phyloP scores from a whole-genome alignment of 2,888 invertebrate genomes.

The Pterobdella sp. region DNA sequence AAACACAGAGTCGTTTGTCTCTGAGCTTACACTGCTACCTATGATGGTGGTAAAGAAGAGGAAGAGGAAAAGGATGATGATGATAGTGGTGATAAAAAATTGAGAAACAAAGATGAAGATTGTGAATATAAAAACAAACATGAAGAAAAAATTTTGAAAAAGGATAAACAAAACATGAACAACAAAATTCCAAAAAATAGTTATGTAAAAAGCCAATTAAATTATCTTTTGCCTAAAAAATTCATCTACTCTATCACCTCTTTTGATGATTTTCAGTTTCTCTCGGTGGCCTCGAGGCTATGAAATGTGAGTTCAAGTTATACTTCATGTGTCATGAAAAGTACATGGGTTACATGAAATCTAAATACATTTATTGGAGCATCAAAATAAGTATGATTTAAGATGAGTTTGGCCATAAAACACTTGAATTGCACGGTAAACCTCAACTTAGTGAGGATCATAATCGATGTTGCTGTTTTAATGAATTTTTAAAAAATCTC shows the following conservation, averaged over 20 bases:
- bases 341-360: too few relatives aligned
- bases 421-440: too few relatives aligned
- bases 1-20: constrained; percentile 3
- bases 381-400: too few relatives aligned
- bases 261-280: not conserved
- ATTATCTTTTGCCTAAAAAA: too few relatives aligned
- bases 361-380: too few relatives aligned
- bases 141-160: not conserved
- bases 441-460: too few relatives aligned
- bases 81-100: not conserved
- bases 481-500: too few relatives aligned
- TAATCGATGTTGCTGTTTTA: too few relatives aligned
- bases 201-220: too few relatives aligned
- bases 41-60: not conserved
- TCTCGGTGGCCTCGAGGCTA: not conserved
- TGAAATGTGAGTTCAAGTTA: not conserved
- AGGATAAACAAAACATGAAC: not conserved
- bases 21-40: not conserved
- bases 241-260: not conserved
- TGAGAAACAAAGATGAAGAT: not conserved
- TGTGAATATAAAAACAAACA: not conserved
- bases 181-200: not conserved
- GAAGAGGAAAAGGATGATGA: not conserved
- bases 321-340: too few relatives aligned
- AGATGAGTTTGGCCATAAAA: too few relatives aligned